Base-by-base conservation (phyloP, 2,113 vertebrate genomes). In the Clupea harengus region DNA sequence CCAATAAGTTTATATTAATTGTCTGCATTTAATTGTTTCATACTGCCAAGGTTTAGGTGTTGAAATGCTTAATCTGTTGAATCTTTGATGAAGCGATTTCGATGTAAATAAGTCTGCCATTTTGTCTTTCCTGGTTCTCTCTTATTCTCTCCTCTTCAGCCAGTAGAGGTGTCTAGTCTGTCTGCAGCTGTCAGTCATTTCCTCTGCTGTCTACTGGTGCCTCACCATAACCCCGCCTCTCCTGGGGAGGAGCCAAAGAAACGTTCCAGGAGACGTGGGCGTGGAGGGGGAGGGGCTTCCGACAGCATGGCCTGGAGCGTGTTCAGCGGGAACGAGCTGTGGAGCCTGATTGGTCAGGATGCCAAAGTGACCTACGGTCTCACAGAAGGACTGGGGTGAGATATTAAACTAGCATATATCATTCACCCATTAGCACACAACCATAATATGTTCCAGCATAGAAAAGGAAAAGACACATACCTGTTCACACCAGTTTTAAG, bases 111-210 rank as follows among this genome's bases (percentile, higher is more conserved):
- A 64, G n/a, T 9, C 22, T 81, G 18, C 60, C 28, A 45, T 45
- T 49, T 20, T 15, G 10, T 32, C 13, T 28, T 10, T 60, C 18
- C 18, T 20, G 2, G 54, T 22, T 39, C 11, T 75, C 20, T 13
- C 45, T 50, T 84, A 57, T 84, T 46, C 45, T 64, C 54, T 84
- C 25, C 45, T 64, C 54, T 72, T 47, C 85, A 95, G 96, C 94
- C 94, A 2, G 93, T 96, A 86, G 96, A 96, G 20, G 85, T 94
- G 67, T 92, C 95, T 0, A 94, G 91, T 84, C 88, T 96, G 22
- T 95, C 95, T 3, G 89, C 93, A 88, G 96, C 96, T 9, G 87
- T 95, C 83, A 96, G 95, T 91, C 96, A 96, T 87, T 96, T 96
- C 89, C 91, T 96, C 80, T 95, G 95, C 91, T 96, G 96, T 89